Base-by-base conservation (phyloP, 2,888 invertebrate genomes). In the Pilophorus perplexus region DNA sequence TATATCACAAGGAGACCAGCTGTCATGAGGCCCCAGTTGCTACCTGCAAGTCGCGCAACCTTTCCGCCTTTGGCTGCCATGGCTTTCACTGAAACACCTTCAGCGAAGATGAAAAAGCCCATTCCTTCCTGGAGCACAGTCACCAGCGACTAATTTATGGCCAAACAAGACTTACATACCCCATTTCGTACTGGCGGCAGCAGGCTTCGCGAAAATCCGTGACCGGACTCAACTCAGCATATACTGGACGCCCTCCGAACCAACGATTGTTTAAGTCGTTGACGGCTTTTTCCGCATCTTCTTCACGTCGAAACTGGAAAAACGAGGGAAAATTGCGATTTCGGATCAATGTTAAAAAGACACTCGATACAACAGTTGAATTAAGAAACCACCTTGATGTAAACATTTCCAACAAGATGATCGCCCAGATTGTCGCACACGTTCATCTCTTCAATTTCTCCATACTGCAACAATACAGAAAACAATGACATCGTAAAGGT, bases 371-470 rank as follows among this genome's bases (percentile, higher is more conserved):
- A n/a, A n/a, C n/a, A n/a, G n/a, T n/a, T n/a, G n/a, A n/a, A n/a
- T 6, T 33, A 33, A 42, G 6, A 16, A 44, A 25, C 12, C 78
- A 92, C 91, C 84, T 98, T 99, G 70, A 99, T 95, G 78, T 99
- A 99, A 64, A 99, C 98, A 83, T 99, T 99, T 66, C 99, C 99
- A 40, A 99, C 97, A 72, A 99, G 83, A 77, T 98, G 98, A 77
- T 98, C 97, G 2, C 97, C 97, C 69, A 99, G 85, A 79, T 99
- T 99, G 79, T 99, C 99, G 79, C 99, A 99, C 1, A 99, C 97
- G 80, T 99, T 99, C 96, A 99, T 98, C 79, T 99, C 99, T 79
- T 99, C 99, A 74, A 99, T 98, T 80, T 98, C 97, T 0, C 99
- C 99, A 79, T 99, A 99, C 81, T 82, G 75, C 10, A 68, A 70